These are phyloP conservation scores for Pseudotriccus pelzelni DNA, from an alignment of 2,797 vertebrate species.

Conservation along the genomic window DNA sequence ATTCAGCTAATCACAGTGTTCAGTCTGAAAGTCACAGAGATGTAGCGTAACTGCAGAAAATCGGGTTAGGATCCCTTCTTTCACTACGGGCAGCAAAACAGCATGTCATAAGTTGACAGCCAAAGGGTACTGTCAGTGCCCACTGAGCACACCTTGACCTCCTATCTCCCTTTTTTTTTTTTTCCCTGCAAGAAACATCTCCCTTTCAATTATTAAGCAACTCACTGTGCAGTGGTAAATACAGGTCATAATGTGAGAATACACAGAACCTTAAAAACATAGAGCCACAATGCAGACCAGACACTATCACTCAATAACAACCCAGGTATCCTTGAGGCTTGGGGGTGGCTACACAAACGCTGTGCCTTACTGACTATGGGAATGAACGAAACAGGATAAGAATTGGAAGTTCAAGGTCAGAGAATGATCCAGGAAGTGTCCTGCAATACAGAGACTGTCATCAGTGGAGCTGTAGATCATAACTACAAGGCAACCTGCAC, in stretches of 20 bases:
- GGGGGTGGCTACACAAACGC: not conserved
- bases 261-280: not conserved
- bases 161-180: not conserved
- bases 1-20: not conserved
- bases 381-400: not conserved
- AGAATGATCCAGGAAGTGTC: not conserved
- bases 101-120: not conserved
- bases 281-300: not conserved
- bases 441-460: not conserved
- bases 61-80: not conserved
- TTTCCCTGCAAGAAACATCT: not conserved
- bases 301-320: not conserved
- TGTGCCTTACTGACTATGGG: not conserved
- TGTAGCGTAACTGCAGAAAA: not conserved
- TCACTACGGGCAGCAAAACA: not conserved
- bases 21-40: not conserved
- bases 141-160: not conserved
- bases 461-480: not conserved
- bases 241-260: not conserved
- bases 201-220: not conserved
- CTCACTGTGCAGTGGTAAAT: not conserved
- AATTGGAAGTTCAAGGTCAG: not conserved
- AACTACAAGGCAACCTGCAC: not conserved
- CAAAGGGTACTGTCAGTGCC: not conserved
- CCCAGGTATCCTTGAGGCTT: not conserved